Evolutionary conservation across 2,113 vertebrate species (phyloP), one percentile per base, ranked within the genome.

Genomic region (Myotis brandtii): DNA sequence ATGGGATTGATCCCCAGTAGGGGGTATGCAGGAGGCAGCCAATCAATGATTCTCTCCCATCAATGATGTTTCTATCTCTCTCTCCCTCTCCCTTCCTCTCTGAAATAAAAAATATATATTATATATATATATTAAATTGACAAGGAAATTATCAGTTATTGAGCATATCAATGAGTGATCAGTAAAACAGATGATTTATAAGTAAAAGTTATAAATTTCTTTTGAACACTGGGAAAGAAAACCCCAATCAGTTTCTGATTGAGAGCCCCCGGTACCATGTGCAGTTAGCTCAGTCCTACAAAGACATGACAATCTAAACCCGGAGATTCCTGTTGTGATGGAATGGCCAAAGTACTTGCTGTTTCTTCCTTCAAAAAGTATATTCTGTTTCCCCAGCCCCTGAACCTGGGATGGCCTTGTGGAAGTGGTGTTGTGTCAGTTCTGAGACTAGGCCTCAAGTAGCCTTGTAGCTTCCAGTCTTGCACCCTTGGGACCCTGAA

Each of bases 191-290:
- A 59, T 72, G 54, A 46, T 34, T 85, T 70, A 50, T 84, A 84
- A 94, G 27, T 80, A 91, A 91, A 77, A 79, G 52, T 79, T 90
- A 62, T 62, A 3, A 69, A 64, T 66, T 91, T 80, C 54, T 85
- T 91, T 64, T 73, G 30, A 12, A 91, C 27, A 80, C 14, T 23
- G 34, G 73, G 46, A 37, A 73, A 86, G 43, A 80, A 86, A 91
- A 73, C 6, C 40, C 56, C 23, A 69, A 56, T 27, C 40, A 40
- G 14, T 72, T 80, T 95, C 52, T 86, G 37, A 75, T 17, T 73
- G 34, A 64, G 11, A 76, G 46, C 11, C 70, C 66, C 67, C 7
- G 2, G 43, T 56, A 56, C 12, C 13, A n/a, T 34, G 27, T 86
- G 34, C n/a, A 79, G 27, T 94, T 50, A 20, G 9, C 62, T 43